A percentile compares a stretch with the other conserved stretches of the same genome.
phyloP scores from a whole-genome alignment of 1,140 invertebrate species.

The Venustaconcha ellipsiformis region DNA sequence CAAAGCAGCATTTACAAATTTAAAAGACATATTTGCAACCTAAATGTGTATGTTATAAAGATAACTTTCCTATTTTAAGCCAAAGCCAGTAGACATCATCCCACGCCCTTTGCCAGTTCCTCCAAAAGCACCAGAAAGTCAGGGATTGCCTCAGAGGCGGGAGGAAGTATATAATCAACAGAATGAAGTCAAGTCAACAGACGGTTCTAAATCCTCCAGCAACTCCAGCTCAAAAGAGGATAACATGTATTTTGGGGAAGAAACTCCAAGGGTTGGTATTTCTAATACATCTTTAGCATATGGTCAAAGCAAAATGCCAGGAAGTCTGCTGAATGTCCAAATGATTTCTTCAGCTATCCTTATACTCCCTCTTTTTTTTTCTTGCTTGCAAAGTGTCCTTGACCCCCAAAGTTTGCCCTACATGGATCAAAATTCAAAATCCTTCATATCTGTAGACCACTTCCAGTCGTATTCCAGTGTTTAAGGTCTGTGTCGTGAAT shows the following conservation, averaged over 20 bases:
- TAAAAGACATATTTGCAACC: no score
- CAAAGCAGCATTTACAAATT: neutral
- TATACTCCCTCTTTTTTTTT: no score
- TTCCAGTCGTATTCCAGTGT: no score
- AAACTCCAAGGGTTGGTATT: conserved; percentile 56
- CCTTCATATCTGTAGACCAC: no score
- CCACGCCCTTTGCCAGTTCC: conserved; percentile 51
- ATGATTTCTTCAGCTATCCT: no score
- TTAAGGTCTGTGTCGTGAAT: no score
- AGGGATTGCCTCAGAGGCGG: conserved; percentile 46
- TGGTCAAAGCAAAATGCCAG: no score
- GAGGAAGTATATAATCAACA: conserved; percentile 25
- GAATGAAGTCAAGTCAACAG: neutral
- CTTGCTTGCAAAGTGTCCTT: no score
- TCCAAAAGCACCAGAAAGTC: conserved; percentile 47
- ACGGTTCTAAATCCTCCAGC: conserved; percentile 50
- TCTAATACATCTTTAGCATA: neutral
- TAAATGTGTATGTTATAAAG: neutral
- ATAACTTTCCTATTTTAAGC: conserved; percentile 21
- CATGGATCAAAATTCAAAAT: no score
- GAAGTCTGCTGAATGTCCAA: no score
- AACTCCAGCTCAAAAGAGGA: conserved; percentile 56
- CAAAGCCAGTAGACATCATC: conserved; percentile 49
- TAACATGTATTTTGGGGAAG: conserved; percentile 36
- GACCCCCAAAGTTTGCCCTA: no score